These are phyloP conservation scores for Drosophila orosa DNA, from an alignment of 1,140 invertebrate species.

Conservation along the genomic window DNA sequence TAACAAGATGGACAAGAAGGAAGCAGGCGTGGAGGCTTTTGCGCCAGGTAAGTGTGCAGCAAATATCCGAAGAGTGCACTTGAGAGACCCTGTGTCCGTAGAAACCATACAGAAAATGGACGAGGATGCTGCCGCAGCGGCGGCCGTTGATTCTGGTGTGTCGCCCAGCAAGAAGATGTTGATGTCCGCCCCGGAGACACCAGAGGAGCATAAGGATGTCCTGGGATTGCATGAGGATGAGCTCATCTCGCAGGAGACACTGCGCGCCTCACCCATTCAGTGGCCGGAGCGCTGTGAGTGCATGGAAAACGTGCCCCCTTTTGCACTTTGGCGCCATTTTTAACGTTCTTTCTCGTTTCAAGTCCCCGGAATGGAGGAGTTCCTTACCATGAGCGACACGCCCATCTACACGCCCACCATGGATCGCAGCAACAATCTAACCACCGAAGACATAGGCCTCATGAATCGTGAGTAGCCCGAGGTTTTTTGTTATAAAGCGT, in stretches of 20 bases:
- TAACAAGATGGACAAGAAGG: constrained; percentile 14
- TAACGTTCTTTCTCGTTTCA: constrained; percentile 61
- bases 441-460: constrained; percentile 88
- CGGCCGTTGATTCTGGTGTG: constrained; percentile 1
- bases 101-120: constrained; percentile 27
- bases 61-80: neutral
- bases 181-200: neutral
- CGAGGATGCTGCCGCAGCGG: constrained; percentile 15
- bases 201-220: neutral
- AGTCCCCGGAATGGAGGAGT: constrained; percentile 92
- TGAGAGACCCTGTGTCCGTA: neutral
- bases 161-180: neutral
- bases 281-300: constrained; percentile 97
- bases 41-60: constrained; percentile 18
- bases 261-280: constrained; percentile 95
- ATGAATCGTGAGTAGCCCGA: constrained; percentile 88
- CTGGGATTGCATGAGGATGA: constrained; percentile 39
- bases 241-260: constrained; percentile 92
- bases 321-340: constrained; percentile 12
- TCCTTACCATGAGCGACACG: constrained; percentile 86
- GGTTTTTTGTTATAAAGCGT: neutral
- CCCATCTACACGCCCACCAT: constrained; percentile 85
- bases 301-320: constrained; percentile 1
- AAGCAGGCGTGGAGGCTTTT: constrained; percentile 14
- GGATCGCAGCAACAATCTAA: constrained; percentile 86